A percentile compares a stretch with the other conserved stretches of the same genome.
phyloP scores from a whole-genome alignment of 1,140 invertebrate species.

The Leptinotarsa undecemlineata region DNA sequence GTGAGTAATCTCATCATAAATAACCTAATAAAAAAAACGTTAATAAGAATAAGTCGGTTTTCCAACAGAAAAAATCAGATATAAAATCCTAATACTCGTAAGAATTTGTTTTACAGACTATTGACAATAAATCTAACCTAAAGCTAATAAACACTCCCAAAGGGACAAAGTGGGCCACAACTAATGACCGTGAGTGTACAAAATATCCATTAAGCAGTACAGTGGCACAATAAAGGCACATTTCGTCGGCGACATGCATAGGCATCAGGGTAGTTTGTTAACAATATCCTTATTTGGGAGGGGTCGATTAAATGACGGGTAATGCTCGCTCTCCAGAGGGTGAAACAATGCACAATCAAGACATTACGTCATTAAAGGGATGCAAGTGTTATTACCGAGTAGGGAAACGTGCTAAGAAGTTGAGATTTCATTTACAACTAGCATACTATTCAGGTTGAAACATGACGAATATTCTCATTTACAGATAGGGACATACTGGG shows the following conservation, averaged over 20 bases:
- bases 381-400: slow-evolving; percentile 44
- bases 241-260: slow-evolving; percentile 17
- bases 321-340: slow-evolving; percentile 43
- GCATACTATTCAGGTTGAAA: background rate
- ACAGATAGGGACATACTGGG: too few relatives aligned
- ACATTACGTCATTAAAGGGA: slow-evolving; percentile 53
- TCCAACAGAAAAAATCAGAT: too few relatives aligned
- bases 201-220: slow-evolving; percentile 41
- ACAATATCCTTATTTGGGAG: slow-evolving; percentile 51
- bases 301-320: slow-evolving; percentile 50
- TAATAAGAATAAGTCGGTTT: too few relatives aligned
- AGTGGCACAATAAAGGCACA: slow-evolving; percentile 18
- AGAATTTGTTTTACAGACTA: slow-evolving; percentile 10
- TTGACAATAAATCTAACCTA: slow-evolving; percentile 34
- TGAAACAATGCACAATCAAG: slow-evolving; percentile 53
- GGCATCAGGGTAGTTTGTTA: slow-evolving; percentile 46
- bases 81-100: too few relatives aligned
- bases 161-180: slow-evolving; percentile 32
- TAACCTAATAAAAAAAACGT: too few relatives aligned
- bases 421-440: background rate
- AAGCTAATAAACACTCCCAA: slow-evolving; percentile 41
- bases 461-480: too few relatives aligned
- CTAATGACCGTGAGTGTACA: slow-evolving; percentile 29
- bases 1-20: too few relatives aligned
- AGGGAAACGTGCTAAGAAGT: slow-evolving; percentile 11